Percentiles rank a stretch among this genome's conserved stretches.
Evolutionary conservation across 2,113 vertebrate species (phyloP).

Genomic region (Syngnathus typhle): DNA sequence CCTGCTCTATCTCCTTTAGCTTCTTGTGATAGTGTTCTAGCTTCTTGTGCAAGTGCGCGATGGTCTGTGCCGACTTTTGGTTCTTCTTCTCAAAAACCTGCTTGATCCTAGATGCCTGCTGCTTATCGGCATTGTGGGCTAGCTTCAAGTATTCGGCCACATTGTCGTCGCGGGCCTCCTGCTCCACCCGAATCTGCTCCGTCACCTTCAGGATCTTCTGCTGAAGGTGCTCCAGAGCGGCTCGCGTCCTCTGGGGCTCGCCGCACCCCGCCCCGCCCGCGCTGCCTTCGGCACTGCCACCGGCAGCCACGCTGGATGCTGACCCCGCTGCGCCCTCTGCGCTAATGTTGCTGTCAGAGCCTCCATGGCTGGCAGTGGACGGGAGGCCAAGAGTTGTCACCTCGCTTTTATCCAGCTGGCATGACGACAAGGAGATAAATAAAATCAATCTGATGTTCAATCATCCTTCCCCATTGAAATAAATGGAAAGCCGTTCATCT

Average conservation of each 20-base stretch:
- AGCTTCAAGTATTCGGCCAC: constrained; percentile 97
- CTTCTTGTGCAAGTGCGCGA: constrained; percentile 96
- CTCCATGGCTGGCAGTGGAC: constrained; percentile 75
- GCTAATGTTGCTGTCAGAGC: constrained; percentile 83
- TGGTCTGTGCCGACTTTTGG: constrained; percentile 96
- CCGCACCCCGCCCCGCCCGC: constrained; percentile 69
- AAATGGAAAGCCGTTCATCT: background rate
- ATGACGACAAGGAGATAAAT: constrained; percentile 6
- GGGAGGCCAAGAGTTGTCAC: constrained; percentile 76
- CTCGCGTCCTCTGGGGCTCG: constrained; percentile 87
- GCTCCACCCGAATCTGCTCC: constrained; percentile 96
- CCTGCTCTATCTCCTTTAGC: constrained; percentile 94
- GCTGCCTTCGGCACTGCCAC: constrained; percentile 50
- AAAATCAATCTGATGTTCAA: background rate
- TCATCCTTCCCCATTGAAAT: background rate
- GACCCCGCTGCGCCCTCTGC: constrained; percentile 67
- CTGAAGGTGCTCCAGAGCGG: constrained; percentile 91
- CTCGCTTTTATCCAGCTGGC: constrained; percentile 91
- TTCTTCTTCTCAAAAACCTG: constrained; percentile 99
- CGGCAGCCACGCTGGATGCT: constrained; percentile 63
- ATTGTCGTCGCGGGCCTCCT: constrained; percentile 95
- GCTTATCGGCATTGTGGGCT: constrained; percentile 95
- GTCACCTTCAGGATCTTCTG: constrained; percentile 99
- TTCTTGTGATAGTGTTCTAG: constrained; percentile 95
- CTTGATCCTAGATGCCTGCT: constrained; percentile 94